Evolutionary conservation across 1,140 invertebrate genomes (phyloP).

Genomic region (Pogonus chalceus): DNA sequence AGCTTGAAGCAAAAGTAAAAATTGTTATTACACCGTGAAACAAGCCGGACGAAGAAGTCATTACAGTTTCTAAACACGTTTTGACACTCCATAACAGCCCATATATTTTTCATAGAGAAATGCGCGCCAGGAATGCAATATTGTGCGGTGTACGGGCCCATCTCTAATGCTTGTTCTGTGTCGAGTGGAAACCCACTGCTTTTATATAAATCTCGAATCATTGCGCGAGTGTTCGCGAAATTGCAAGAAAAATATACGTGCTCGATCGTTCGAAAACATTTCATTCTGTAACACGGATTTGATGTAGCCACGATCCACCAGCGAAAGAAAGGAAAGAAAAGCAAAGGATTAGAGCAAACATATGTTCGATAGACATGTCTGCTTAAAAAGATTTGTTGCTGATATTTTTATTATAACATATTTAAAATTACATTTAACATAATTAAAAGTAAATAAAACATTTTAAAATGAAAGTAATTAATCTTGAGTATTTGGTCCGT

Average conservation of each 20-base stretch:
- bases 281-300: neutral
- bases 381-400: too few species aligned
- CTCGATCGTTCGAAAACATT: constrained; percentile 1
- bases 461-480: too few species aligned
- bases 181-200: constrained; percentile 4
- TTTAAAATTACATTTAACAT: too few species aligned
- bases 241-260: neutral
- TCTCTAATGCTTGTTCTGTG: constrained; percentile 6
- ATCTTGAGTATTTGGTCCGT: too few species aligned
- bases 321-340: neutral
- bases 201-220: constrained; percentile 4
- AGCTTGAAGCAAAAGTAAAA: neutral
- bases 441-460: too few species aligned
- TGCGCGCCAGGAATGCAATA: neutral
- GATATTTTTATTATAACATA: too few species aligned
- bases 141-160: neutral
- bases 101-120: constrained; percentile 4
- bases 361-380: too few species aligned
- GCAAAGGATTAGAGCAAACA: neutral
- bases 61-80: constrained; percentile 7
- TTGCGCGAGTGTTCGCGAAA: neutral
- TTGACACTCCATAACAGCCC: neutral
- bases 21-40: neutral
- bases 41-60: neutral
- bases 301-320: neutral